These are phyloP conservation scores for Caenorhabditis sulstoni DNA, from an alignment of 2,888 invertebrate species.

Conservation along the genomic window DNA sequence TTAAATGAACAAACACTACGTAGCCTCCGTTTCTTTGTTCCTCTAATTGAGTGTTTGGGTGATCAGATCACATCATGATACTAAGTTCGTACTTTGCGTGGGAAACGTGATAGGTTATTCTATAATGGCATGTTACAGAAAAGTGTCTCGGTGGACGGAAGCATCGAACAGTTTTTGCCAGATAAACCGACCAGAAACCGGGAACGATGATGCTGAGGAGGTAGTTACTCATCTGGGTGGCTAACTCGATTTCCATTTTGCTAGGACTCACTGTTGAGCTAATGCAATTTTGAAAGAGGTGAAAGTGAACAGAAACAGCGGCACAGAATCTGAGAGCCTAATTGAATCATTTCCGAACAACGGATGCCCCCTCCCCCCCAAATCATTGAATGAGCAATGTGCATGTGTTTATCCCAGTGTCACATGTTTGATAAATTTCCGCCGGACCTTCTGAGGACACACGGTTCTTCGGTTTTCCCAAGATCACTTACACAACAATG, in stretches of 20 bases:
- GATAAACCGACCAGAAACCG: conserved; percentile 22
- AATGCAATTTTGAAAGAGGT: conserved; percentile 20
- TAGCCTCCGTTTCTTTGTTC: background rate
- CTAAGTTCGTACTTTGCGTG: too few species aligned
- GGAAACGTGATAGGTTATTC: too few species aligned
- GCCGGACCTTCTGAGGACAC: conserved; percentile 11
- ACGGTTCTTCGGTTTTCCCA: conserved; percentile 21
- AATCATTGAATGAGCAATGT: conserved; percentile 43
- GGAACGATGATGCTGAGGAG: conserved; percentile 11
- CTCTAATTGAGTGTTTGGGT: conserved; percentile 13
- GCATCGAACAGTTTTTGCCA: background rate
- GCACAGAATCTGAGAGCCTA: conserved; percentile 3
- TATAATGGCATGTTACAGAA: too few species aligned
- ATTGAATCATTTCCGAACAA: conserved; percentile 34
- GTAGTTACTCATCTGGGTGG: background rate
- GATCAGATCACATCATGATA: too few species aligned
- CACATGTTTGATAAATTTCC: background rate
- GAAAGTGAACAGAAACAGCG: conserved; percentile 20
- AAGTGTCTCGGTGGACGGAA: too few species aligned
- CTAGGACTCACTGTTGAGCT: conserved; percentile 35
- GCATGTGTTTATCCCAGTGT: conserved; percentile 2
- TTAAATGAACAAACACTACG: conserved; percentile 15
- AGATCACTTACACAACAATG: conserved; percentile 77
- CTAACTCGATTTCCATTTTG: background rate
- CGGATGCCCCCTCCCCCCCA: conserved; percentile 1